Conservation (phyloP, 2,113 vertebrate genomes). For the Triplophysa tibetana region DNA sequence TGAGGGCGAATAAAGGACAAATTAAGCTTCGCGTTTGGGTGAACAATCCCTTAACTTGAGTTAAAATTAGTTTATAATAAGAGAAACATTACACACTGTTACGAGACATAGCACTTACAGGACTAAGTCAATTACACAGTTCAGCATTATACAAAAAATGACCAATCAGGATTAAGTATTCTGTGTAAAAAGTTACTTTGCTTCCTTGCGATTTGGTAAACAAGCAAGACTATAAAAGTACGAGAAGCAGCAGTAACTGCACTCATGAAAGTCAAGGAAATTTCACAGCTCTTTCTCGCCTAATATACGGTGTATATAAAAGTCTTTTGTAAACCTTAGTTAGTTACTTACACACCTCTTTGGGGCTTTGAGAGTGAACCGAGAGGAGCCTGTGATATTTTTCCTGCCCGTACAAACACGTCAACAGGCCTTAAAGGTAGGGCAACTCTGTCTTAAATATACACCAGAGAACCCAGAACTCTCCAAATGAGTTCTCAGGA, state of each 20-base stretch:
- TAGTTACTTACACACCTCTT: constrained; percentile 12
- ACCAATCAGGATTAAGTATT: background rate
- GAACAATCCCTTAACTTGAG: no score
- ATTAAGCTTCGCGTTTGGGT: no score
- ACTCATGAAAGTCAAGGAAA: background rate
- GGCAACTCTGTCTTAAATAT: constrained; percentile 53
- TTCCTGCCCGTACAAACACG: constrained; percentile 42
- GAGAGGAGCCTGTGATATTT: constrained; percentile 44
- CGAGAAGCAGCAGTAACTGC: background rate
- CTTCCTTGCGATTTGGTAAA: background rate
- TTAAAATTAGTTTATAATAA: no score
- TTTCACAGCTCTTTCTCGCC: background rate
- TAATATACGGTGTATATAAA: background rate
- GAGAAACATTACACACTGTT: no score
- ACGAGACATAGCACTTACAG: no score
- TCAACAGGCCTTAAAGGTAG: constrained; percentile 36
- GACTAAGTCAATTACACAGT: no score
- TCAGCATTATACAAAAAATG: background rate
- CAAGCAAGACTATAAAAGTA: constrained; percentile 12
- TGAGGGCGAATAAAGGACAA: no score
- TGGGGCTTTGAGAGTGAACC: background rate
- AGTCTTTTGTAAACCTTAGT: background rate
- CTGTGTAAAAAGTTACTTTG: background rate
- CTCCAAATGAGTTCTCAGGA: constrained; percentile 57
- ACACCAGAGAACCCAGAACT: constrained; percentile 46